A percentile compares a stretch with the other conserved stretches of the same genome.
Evolutionary conservation across 2,888 invertebrate species (phyloP).

Genomic region (Callinectes sapidus): DNA sequence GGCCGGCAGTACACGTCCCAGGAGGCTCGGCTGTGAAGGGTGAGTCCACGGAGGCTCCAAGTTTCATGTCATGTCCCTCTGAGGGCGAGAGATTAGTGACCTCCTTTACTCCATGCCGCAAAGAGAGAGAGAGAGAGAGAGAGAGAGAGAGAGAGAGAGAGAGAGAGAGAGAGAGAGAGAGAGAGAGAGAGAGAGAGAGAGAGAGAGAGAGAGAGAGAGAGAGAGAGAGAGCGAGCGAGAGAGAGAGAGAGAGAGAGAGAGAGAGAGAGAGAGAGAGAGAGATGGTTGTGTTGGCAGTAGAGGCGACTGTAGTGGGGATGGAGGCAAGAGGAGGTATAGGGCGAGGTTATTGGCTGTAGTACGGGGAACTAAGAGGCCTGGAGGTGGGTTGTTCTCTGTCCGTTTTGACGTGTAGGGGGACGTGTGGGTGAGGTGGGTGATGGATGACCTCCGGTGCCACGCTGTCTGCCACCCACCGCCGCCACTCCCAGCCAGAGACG

Average conservation of each 20-base stretch:
- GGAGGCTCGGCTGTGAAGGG: neutral
- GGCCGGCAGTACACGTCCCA: neutral
- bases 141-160: too few species aligned
- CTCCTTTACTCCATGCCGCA: conserved; percentile 8
- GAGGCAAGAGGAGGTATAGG: neutral
- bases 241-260: too few species aligned
- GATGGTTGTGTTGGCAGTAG: neutral
- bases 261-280: neutral
- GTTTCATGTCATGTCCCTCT: conserved; percentile 18
- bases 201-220: neutral
- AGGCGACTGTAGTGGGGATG: neutral
- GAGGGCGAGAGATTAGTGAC: conserved; percentile 31
- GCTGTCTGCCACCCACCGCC: conserved; percentile 10
- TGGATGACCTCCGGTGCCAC: conserved; percentile 33
- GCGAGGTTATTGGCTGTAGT: conserved; percentile 12
- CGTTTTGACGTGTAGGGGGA: conserved; percentile 27
- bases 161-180: neutral
- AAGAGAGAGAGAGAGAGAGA: neutral
- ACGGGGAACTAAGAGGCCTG: neutral
- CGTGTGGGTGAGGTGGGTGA: conserved; percentile 30
- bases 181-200: too few species aligned
- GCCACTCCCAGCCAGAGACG: neutral
- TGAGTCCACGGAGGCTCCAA: neutral
- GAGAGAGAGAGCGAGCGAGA: neutral
- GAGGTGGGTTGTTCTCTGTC: conserved; percentile 36